Percentiles rank a stretch among this genome's conserved stretches.
phyloP scores from a whole-genome alignment of 2,888 invertebrate genomes.

The Spisula subtruncata region DNA sequence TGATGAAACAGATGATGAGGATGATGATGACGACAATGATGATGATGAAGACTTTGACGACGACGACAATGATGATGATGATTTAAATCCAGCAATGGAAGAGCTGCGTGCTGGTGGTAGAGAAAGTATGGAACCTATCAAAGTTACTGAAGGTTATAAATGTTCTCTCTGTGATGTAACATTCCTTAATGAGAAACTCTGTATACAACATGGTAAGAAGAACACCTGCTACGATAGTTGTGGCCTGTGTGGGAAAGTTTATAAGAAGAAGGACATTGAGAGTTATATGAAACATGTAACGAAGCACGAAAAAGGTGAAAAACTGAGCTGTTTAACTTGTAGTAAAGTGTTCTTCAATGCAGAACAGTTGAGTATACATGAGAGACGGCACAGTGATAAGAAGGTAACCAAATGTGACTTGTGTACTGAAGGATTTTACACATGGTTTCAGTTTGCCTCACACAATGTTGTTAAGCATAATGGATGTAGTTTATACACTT shows the following conservation, averaged over 20 bases:
- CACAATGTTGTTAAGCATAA: constrained; percentile 50
- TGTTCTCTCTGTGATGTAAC: constrained; percentile 60
- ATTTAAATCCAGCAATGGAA: constrained; percentile 40
- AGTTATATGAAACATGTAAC: constrained; percentile 46
- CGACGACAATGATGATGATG: constrained; percentile 30
- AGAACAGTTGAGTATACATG: constrained; percentile 54
- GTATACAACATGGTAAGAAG: constrained; percentile 47
- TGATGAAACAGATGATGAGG: constrained; percentile 29
- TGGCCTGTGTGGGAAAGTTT: constrained; percentile 55
- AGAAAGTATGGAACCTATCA: constrained; percentile 50
- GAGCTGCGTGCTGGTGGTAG: constrained; percentile 41
- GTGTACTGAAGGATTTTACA: constrained; percentile 49
- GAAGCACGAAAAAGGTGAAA: constrained; percentile 40
- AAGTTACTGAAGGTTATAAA: constrained; percentile 39
- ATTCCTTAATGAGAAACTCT: constrained; percentile 40
- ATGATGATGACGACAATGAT: constrained; percentile 39
- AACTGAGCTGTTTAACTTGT: constrained; percentile 44
- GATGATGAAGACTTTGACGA: constrained; percentile 41
- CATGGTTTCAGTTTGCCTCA: constrained; percentile 59
- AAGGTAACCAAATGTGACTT: constrained; percentile 30
- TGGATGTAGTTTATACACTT: constrained; percentile 50
- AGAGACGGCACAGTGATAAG: constrained; percentile 28
- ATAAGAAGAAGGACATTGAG: constrained; percentile 51
- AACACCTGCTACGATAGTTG: constrained; percentile 53
- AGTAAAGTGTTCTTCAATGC: constrained; percentile 52